Evolutionary conservation across 2,797 vertebrate species (phyloP).

Genomic region (Lophotriccus pileatus): DNA sequence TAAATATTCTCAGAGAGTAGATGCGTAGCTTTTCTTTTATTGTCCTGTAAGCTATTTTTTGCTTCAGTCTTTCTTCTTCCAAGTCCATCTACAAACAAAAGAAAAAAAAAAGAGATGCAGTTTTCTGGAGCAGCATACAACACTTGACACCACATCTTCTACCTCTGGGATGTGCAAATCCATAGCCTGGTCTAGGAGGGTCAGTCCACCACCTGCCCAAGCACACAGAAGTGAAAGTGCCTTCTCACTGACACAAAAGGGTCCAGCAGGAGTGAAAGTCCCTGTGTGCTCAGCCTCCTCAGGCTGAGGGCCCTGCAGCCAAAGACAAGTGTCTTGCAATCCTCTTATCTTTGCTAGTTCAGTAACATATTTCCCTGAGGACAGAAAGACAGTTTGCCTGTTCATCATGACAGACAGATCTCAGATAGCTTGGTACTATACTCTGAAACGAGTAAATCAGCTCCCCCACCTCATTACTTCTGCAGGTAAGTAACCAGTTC

Average conservation of each 20-base stretch:
- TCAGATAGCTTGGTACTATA: not conserved
- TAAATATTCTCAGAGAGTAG: constrained; percentile 81
- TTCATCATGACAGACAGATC: not conserved
- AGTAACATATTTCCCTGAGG: not conserved
- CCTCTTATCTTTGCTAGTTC: not conserved
- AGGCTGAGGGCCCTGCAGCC: not conserved
- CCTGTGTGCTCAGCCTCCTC: not conserved
- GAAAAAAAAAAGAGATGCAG: not conserved
- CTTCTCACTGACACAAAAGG: not conserved
- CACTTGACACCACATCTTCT: not conserved
- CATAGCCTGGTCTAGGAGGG: not conserved
- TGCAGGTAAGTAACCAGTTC: not conserved
- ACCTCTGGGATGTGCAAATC: not conserved
- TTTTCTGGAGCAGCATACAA: not conserved
- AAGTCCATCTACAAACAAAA: constrained; percentile 84
- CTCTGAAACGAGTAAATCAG: not conserved
- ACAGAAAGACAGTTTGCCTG: not conserved
- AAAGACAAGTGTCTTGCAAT: not conserved
- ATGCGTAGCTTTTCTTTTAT: constrained; percentile 82
- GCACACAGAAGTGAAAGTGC: not conserved
- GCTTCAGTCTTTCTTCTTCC: constrained; percentile 89
- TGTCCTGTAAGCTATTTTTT: constrained; percentile 86
- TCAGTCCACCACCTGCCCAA: not conserved
- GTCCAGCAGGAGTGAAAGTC: not conserved
- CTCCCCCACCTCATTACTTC: not conserved